These are phyloP conservation scores for Alosa alosa DNA, from an alignment of 2,113 vertebrate genomes.

Conservation along the genomic window DNA sequence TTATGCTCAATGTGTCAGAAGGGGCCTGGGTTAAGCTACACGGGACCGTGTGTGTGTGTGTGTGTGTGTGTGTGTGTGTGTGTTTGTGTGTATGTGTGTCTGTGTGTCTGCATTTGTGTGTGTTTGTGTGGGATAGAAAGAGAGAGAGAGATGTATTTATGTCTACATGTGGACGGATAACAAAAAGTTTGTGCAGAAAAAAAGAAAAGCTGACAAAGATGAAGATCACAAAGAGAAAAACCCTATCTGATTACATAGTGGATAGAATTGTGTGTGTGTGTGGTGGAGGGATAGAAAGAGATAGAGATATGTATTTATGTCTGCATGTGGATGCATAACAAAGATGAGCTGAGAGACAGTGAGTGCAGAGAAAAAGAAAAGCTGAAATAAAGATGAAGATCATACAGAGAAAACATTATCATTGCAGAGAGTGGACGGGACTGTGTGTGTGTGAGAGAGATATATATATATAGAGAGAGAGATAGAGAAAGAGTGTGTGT, in stretches of 20 bases:
- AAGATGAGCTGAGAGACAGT: neutral
- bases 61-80: conserved; percentile 14
- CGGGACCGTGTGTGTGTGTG: conserved; percentile 29
- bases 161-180: neutral
- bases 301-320: neutral
- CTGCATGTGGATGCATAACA: neutral
- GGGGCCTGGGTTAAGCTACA: conserved; percentile 45
- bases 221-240: neutral
- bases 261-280: neutral
- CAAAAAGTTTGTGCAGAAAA: neutral
- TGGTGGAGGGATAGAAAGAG: neutral
- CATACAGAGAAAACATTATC: neutral
- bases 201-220: neutral
- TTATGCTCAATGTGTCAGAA: conserved; percentile 49
- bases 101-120: conserved; percentile 21
- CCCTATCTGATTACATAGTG: neutral
- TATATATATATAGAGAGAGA: too few relatives aligned
- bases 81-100: conserved; percentile 5
- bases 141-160: neutral
- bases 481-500: neutral
- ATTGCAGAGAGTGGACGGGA: neutral
- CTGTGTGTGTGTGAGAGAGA: neutral
- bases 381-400: neutral
- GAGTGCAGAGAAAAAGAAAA: neutral
- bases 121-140: conserved; percentile 18